Evolutionary conservation across 2,888 invertebrate genomes (phyloP), one percentile per base, ranked within the genome.

Genomic region (Steinernema carpocapsae): DNA sequence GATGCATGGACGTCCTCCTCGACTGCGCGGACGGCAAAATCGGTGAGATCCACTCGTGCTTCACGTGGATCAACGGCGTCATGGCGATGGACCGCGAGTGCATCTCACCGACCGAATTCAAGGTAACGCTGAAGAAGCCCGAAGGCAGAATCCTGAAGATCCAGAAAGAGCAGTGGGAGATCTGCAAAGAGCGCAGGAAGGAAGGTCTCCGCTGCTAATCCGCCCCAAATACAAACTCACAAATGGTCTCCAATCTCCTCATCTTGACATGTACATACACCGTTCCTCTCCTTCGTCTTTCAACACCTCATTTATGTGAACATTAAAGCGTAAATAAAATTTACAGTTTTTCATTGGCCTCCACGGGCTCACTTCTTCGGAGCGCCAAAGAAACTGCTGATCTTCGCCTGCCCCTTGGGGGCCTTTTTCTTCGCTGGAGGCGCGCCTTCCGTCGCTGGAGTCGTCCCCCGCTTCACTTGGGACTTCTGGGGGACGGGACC

Each of bases 41-140:
- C 43, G 73, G 74, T 1, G 71, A 78, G 70, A 72, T 76, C 24
- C 76, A 72, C 24, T 59, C 52, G n/a, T 79, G 79, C 52, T 76
- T 52, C 71, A 77, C 79, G 3, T 74, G 77, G 74, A 48, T 74
- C n/a, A 79, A 79, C 70, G 78, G 77, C 4, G 73, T 72, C 12
- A 77, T 79, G 37, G 22, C 45, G 43, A 76, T 78, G 76, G 72
- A 71, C n/a, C 76, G 72, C n/a, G 22, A 29, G 14, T 79, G 79
- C 70, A 22, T 56, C 22, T 52, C 73, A 10, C 48, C 45, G 14
- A 78, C 70, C 6, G 32, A 74, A 46, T 72, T 79, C 71, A 72
- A 72, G 26, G 51, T 79, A 12, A 43, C 56, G 14, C 59, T 79
- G 59, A 73, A 72, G 32, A 79, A 79, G 51, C 78, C 78, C 7